Conservation (phyloP, 1,140 invertebrate species). For the Cotesia glomerata region DNA sequence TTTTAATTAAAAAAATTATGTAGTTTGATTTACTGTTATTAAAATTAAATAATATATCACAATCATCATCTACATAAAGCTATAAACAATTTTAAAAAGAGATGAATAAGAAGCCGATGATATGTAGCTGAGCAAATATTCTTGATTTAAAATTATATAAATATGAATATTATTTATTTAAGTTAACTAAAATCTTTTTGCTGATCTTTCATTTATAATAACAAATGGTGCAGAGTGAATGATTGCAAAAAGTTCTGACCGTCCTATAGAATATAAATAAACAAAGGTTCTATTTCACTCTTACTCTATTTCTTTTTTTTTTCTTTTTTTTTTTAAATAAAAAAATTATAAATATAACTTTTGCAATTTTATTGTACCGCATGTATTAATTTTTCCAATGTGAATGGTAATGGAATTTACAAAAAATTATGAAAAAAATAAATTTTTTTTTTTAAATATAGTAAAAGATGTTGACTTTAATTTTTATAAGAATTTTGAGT, state of each 20-base stretch:
- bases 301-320: neutral
- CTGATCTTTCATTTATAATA: constrained; percentile 5
- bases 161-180: constrained; percentile 13
- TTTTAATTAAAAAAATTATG: too few relatives aligned
- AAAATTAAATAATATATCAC: too few relatives aligned
- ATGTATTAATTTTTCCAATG: neutral
- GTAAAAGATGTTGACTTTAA: too few relatives aligned
- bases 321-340: neutral
- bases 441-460: too few relatives aligned
- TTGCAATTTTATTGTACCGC: constrained; percentile 12
- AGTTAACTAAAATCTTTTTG: neutral
- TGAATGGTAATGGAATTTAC: neutral
- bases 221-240: constrained; percentile 12
- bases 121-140: neutral
- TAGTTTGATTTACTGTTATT: too few relatives aligned
- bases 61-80: too few relatives aligned
- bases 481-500: too few relatives aligned
- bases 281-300: neutral
- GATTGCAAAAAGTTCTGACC: constrained; percentile 32
- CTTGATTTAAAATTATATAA: neutral
- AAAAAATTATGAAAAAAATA: neutral
- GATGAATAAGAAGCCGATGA: too few relatives aligned
- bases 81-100: too few relatives aligned
- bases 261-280: constrained; percentile 28
- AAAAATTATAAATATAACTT: neutral